Evolutionary conservation across 2,113 vertebrate genomes (phyloP), one percentile per base, ranked within the genome.

Genomic region (Clarias batrachus): DNA sequence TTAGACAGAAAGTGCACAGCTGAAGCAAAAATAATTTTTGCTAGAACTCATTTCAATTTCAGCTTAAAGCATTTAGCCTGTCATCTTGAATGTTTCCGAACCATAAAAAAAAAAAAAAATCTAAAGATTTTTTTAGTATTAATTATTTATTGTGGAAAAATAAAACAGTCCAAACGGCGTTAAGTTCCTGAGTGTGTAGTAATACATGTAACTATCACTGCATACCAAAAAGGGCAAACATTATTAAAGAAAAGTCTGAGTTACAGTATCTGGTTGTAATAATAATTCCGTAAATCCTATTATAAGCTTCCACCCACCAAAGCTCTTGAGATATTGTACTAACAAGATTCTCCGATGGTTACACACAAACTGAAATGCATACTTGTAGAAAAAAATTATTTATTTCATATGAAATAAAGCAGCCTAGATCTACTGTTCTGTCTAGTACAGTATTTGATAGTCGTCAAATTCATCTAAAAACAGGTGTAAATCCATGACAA

Each of bases 351-450:
- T n/a, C 23, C 0, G 21, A 52, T 23, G 30, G 66, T 48, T 48
- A 33, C 27, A 9, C 12, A 17, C 33, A 16, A 41, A 48, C 33
- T 73, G 41, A 57, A 81, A 41, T 48, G 19, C 81, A 73, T 33
- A 11, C 66, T 30, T 70, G 17, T 87, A 63, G 66, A 73, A 84
- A 87, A 87, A 41, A 84, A 70, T 14, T 30, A 71, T 88, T 88
- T 88, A 90, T 90, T 88, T 88, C 54, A 87, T 90, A 63, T 60
- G 19, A 57, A 87, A 87, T 70, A 84, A 84, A 88, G 84, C 74
- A 88, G n/a, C 65, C 89, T 88, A 88, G 57, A 71, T 57, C 82
- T 88, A 88, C 52, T 54, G 83, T 80, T 76, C 60, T 81, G 27
- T 86, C 83, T 86, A 83, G 48, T 85, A 82, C 87, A 74, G 80